Evolutionary conservation across 1,140 invertebrate species (phyloP).

Genomic region (Sarcophaga peregrina): DNA sequence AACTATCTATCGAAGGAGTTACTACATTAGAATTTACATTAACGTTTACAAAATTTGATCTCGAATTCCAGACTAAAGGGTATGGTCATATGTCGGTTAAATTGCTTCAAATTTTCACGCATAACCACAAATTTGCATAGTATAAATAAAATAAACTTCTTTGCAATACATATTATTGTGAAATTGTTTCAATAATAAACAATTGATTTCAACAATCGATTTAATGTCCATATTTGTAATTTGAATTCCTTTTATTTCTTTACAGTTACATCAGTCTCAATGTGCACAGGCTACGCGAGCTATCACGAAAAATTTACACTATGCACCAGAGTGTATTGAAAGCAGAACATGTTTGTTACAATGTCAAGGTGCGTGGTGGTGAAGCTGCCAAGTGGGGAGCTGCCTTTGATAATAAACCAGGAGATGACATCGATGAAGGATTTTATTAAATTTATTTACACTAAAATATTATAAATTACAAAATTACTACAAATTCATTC

Average conservation of each 20-base stretch:
- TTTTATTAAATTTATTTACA: constrained; percentile 51
- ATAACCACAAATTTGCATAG: too few species aligned
- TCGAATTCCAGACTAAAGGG: too few species aligned
- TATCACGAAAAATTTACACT: constrained; percentile 77
- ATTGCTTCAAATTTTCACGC: too few species aligned
- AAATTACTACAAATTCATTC: constrained; percentile 36
- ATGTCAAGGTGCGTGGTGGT: constrained; percentile 81
- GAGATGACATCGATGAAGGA: constrained; percentile 59
- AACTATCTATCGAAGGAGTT: background rate
- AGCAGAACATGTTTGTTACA: constrained; percentile 88
- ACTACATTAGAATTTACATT: too few species aligned
- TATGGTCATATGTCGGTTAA: too few species aligned
- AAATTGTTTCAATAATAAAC: too few species aligned
- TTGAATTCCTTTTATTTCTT: background rate
- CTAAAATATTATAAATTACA: background rate
- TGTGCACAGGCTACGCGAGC: constrained; percentile 72
- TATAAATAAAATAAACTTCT: too few species aligned
- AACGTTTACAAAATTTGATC: too few species aligned
- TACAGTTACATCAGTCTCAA: constrained; percentile 59
- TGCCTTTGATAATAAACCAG: constrained; percentile 58
- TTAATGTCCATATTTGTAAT: too few species aligned
- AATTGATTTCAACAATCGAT: too few species aligned
- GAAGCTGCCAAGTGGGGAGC: constrained; percentile 75
- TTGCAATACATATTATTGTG: too few species aligned
- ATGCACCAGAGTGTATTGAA: constrained; percentile 81